Evolutionary conservation across 1,140 invertebrate genomes (phyloP).

Genomic region (Neodiprion lecontei): DNA sequence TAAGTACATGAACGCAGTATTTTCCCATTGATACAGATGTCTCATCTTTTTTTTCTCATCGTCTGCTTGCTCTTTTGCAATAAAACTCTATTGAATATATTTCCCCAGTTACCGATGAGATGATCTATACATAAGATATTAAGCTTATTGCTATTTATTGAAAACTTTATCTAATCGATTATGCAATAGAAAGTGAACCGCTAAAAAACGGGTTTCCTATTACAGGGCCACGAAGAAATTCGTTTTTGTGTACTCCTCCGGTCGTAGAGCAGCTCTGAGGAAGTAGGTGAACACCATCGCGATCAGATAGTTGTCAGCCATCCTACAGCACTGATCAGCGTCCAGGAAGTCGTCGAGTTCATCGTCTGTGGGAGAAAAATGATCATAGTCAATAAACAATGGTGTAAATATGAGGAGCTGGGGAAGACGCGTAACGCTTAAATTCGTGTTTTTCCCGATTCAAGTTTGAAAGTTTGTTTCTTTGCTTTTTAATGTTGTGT

Average conservation of each 20-base stretch:
- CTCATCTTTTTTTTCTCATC: too few species aligned
- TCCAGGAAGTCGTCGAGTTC: conserved; percentile 47
- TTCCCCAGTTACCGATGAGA: too few species aligned
- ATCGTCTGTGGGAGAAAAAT: conserved; percentile 28
- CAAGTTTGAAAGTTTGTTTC: too few species aligned
- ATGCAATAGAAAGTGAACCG: too few species aligned
- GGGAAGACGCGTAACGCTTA: neutral
- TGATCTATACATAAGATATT: too few species aligned
- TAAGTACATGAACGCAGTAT: neutral
- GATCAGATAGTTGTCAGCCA: conserved; percentile 65
- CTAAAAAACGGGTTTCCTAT: conserved; percentile 25
- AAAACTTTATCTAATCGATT: too few species aligned
- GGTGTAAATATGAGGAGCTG: neutral
- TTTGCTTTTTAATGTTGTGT: too few species aligned
- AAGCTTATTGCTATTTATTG: too few species aligned
- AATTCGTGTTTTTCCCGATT: conserved; percentile 33
- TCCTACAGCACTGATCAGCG: conserved; percentile 49
- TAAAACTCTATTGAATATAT: too few species aligned
- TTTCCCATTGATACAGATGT: too few species aligned
- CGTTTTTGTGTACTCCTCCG: conserved; percentile 60
- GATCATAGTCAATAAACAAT: conserved; percentile 10
- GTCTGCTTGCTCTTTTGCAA: too few species aligned
- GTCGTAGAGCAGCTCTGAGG: conserved; percentile 59
- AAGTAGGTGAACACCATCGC: conserved; percentile 70
- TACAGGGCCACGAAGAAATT: conserved; percentile 68